phyloP scores from a whole-genome alignment of 2,888 invertebrate species.

The Rhagium mordax region DNA sequence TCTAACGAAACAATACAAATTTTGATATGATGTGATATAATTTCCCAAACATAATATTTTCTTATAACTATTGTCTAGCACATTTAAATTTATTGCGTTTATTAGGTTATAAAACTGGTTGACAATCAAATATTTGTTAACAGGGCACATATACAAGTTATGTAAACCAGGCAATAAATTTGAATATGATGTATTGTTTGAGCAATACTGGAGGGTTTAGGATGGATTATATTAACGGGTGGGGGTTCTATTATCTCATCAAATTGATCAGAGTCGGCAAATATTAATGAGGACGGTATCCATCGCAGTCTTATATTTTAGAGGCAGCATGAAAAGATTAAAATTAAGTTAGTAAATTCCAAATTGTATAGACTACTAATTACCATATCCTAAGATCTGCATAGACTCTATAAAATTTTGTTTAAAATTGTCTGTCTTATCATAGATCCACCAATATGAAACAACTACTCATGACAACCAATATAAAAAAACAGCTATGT shows the following conservation, averaged over 20 bases:
- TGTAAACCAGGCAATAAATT: constrained; percentile 51
- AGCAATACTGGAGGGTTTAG: constrained; percentile 72
- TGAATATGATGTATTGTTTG: constrained; percentile 55
- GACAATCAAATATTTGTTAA: constrained; percentile 47
- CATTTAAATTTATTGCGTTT: constrained; percentile 48
- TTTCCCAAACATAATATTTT: constrained; percentile 27
- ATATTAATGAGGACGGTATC: constrained; percentile 78
- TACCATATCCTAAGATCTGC: not conserved
- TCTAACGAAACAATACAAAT: constrained; percentile 38
- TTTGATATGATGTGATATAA: constrained; percentile 54
- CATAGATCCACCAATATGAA: too few relatives aligned
- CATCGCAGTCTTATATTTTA: constrained; percentile 71
- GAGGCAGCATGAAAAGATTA: constrained; percentile 56
- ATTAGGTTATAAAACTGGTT: constrained; percentile 32
- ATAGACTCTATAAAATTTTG: not conserved
- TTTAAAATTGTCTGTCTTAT: too few relatives aligned
- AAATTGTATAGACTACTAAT: not conserved
- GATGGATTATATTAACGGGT: constrained; percentile 80
- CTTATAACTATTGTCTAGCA: constrained; percentile 55
- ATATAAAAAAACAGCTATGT: too few relatives aligned
- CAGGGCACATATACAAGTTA: constrained; percentile 41
- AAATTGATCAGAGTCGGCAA: constrained; percentile 76
- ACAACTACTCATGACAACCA: too few relatives aligned
- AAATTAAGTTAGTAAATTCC: constrained; percentile 12
- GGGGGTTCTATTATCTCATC: constrained; percentile 79